Percentiles rank a stretch among this genome's conserved stretches.
These are phyloP conservation scores for Oryzias melastigma DNA, from an alignment of 2,113 vertebrate species.

Conservation along the genomic window DNA sequence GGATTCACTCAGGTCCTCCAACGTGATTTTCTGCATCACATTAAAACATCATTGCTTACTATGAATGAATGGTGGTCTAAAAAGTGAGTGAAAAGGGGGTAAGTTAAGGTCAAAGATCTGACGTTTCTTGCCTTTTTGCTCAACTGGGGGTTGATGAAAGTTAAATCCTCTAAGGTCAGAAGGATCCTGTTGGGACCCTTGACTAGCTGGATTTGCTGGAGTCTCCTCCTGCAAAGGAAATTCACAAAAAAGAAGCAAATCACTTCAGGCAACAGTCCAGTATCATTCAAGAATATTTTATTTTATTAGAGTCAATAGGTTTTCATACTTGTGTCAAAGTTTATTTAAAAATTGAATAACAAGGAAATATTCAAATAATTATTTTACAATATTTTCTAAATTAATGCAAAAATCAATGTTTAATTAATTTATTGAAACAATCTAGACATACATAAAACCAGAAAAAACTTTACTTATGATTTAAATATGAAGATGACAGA, in stretches of 20 bases:
- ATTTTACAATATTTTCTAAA: no score
- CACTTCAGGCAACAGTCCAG: no score
- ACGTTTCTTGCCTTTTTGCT: constrained; percentile 79
- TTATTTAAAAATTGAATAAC: no score
- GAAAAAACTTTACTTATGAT: background rate
- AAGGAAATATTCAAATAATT: no score
- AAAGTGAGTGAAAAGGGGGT: no score
- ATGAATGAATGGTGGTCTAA: no score
- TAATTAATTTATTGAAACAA: background rate
- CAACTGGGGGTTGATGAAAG: constrained; percentile 87
- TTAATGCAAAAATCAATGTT: background rate
- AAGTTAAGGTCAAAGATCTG: background rate
- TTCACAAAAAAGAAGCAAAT: constrained; percentile 11
- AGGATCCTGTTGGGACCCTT: constrained; percentile 88
- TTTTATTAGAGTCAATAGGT: no score
- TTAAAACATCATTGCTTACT: background rate
- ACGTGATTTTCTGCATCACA: constrained; percentile 78
- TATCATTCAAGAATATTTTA: no score
- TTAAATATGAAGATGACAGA: background rate
- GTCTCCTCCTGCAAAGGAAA: constrained; percentile 71
- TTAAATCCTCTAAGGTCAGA: constrained; percentile 84
- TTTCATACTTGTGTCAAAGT: no score
- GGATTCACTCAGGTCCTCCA: constrained; percentile 81
- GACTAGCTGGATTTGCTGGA: constrained; percentile 86
- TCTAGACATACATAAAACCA: background rate